Evolutionary conservation across 2,888 invertebrate species (phyloP), one percentile per base, ranked within the genome.

Genomic region (Cylloceria caligata): DNA sequence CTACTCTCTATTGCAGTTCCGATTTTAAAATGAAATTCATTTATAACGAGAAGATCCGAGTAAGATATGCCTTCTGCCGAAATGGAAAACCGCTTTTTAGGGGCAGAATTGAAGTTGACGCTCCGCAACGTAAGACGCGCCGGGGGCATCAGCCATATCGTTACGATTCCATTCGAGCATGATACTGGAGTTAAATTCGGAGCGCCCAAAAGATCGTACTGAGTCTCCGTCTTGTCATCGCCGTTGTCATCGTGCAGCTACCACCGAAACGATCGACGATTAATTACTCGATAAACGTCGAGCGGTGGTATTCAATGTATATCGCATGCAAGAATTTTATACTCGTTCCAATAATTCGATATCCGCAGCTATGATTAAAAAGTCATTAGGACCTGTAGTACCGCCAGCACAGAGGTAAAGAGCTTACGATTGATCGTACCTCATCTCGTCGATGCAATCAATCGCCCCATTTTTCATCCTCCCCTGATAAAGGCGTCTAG

Each of bases 271-370:
- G 55, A 74, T 69, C 69, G 65, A 74, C 69, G 69, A 47, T 82
- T 82, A 74, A 78, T 78, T 71, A 69, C 81, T 78, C 74, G 74
- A 82, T 82, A 78, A 74, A 45, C 69, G 65, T 65, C 78, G 74
- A 74, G 73, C 19, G 9, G 19, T 36, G 77, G 73, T 42, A 81
- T 81, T 74, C 64, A 39, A 65, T 62, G 65, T 45, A 57, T 75
- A 74, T 78, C 74, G 69, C 42, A 21, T 42, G 42, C 19, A 65
- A 65, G 77, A 74, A 82, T 82, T 69, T 82, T 78, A 69, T 74
- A 9, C 74, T 60, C 73, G 71, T 65, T 60, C 57, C 65, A 19
- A 47, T 69, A 65, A 60, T 71, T 78, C 45, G 69, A 65, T 82
- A 74, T 64, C 68, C 9, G 68, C 72, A 49, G 13, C 57, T 24